Evolutionary conservation across 2,797 vertebrate genomes (phyloP).

Genomic region (Rhyacichthys aspro): DNA sequence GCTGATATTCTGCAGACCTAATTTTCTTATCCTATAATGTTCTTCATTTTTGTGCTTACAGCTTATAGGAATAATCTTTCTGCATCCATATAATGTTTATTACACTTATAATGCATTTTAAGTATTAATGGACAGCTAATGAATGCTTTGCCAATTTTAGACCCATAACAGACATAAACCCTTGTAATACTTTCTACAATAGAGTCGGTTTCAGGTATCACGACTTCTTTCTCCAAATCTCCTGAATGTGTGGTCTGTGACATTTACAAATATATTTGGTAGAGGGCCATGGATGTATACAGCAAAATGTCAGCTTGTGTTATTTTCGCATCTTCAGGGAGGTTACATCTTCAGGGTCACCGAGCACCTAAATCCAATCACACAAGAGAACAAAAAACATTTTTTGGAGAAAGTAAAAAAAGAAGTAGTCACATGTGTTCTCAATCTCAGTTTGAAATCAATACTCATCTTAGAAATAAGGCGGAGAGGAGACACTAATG

Average conservation of each 20-base stretch:
- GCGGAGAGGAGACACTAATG: constrained; percentile 40
- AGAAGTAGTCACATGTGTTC: constrained; percentile 46
- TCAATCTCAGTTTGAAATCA: constrained; percentile 58
- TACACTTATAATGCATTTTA: too few species aligned
- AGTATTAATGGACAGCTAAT: too few species aligned
- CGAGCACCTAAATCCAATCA: constrained; percentile 19
- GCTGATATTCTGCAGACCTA: too few species aligned
- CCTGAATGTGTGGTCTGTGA: constrained; percentile 21
- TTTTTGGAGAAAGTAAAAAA: constrained; percentile 2
- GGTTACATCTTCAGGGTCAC: constrained; percentile 24
- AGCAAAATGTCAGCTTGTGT: constrained; percentile 50
- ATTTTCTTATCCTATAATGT: too few species aligned
- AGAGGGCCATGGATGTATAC: constrained; percentile 13
- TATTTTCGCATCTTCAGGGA: constrained; percentile 41
- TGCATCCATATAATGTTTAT: too few species aligned
- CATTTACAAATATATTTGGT: constrained; percentile 41
- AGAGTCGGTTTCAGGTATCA: background rate
- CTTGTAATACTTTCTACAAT: background rate
- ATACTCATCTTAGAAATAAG: constrained; percentile 47
- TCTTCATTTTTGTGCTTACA: too few species aligned
- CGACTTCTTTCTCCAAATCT: constrained; percentile 1
- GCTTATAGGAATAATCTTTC: too few species aligned
- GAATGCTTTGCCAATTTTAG: too few species aligned
- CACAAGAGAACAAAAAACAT: constrained; percentile 21
- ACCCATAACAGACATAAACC: background rate